These are phyloP conservation scores for Lethrus apterus DNA, from an alignment of 1,140 invertebrate genomes.

Conservation along the genomic window DNA sequence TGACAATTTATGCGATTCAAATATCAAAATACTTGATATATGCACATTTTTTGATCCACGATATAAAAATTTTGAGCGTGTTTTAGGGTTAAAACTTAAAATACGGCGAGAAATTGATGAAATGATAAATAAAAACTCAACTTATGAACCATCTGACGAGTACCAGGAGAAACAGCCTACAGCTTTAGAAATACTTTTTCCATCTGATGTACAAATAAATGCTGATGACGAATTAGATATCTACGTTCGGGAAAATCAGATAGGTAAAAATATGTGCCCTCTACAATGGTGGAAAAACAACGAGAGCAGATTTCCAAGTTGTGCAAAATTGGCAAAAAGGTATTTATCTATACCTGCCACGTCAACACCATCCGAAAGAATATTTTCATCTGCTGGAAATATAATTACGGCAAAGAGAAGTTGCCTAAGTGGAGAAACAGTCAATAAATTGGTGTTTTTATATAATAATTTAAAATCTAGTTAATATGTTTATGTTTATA, in stretches of 20 bases:
- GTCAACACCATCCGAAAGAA: slow-evolving; percentile 19
- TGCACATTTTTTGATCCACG: background rate
- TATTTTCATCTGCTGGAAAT: slow-evolving; percentile 18
- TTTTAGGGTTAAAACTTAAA: background rate
- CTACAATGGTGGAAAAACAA: slow-evolving; percentile 17
- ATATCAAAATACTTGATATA: background rate
- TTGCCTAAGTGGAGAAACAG: no score
- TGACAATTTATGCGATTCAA: no score
- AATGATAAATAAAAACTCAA: no score
- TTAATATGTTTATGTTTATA: no score
- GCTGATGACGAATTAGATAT: background rate
- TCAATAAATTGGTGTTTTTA: no score
- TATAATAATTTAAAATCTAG: no score
- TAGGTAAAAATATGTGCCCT: background rate
- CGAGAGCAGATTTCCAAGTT: slow-evolving; percentile 11
- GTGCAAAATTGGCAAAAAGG: slow-evolving; percentile 15
- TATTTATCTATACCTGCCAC: slow-evolving; percentile 19
- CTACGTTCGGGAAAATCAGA: background rate
- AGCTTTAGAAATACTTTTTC: no score
- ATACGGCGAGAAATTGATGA: background rate
- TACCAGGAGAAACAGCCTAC: no score
- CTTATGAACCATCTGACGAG: no score
- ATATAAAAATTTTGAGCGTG: background rate
- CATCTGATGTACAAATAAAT: no score
- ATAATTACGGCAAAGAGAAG: no score